Percentiles rank a stretch among this genome's conserved stretches.
Conservation (phyloP, 2,113 vertebrate species). For the Cynocephalus volans region DNA sequence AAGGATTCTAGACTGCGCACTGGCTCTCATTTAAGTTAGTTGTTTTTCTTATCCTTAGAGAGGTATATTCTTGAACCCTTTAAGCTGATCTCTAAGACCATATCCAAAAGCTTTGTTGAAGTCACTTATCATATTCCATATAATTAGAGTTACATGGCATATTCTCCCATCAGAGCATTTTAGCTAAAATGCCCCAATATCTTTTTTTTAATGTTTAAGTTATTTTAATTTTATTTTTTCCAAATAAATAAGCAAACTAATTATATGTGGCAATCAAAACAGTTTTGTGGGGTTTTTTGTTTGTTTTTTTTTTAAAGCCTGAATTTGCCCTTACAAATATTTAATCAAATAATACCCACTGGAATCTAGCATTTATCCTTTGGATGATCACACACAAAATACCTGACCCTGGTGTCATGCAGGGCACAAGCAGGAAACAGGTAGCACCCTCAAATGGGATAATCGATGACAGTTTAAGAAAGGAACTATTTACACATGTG, state of each 20-base stretch:
- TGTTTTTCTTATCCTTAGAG: conserved; percentile 13
- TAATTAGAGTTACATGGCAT: not conserved
- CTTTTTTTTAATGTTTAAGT: not conserved
- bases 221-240: too few relatives aligned
- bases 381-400: not conserved
- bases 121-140: not conserved
- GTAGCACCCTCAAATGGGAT: not conserved
- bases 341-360: not conserved
- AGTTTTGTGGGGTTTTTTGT: too few relatives aligned
- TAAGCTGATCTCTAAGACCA: not conserved
- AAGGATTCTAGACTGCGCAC: not conserved
- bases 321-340: not conserved
- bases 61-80: not conserved
- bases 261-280: not conserved
- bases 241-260: not conserved
- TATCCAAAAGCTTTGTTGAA: conserved; percentile 21
- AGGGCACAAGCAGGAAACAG: not conserved
- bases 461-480: not conserved
- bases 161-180: conserved; percentile 27
- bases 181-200: not conserved
- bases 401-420: not conserved
- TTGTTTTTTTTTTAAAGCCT: not conserved
- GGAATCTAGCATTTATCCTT: not conserved
- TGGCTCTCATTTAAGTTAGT: not conserved
- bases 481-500: not conserved